Base-by-base conservation (phyloP, 2,888 invertebrate genomes). In the Amphipoea oculea region DNA sequence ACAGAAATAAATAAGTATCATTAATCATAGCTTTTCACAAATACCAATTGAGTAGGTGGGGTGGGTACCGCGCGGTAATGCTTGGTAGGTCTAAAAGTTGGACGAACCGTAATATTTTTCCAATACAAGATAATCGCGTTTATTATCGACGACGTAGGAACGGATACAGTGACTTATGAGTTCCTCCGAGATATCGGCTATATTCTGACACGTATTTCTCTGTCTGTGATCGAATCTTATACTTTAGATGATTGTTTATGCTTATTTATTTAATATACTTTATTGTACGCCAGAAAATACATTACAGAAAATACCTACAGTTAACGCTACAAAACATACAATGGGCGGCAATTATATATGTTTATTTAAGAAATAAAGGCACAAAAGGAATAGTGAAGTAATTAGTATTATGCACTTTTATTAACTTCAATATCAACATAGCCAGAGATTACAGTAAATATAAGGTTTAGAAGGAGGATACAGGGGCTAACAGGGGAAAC, bases 51-150 rank as follows among this genome's bases (percentile, higher is more conserved):
- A 42, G 29, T 48, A 36, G 29, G 20, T 20, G 51, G n/a, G n/a
- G n/a, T n/a, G n/a, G 14, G 36, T 36, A 36, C 36, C 36, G 36
- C 36, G 36, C 29, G 9, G 17, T 74, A 17, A 23, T 20, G 29
- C 12, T 51, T 69, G 23, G 23, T 74, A 11, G 3, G 17, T 57
- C 29, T 12, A 63, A 65, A 74, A 83, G 71, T 74, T 68, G 2
- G 40, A 23, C 29, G 60, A 69, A 11, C 67, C 7, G 23, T 51
- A 51, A 74, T 65, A 68, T 72, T 84, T 66, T 79, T 62, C 65
- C 12, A 51, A 70, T 72, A 73, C 11, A 62, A 57, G 36, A 71
- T 79, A 82, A 84, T 79, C 71, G 12, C 36, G 62, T 84, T 78
- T 65, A 69, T 72, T 78, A 83, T 67, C 76, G 23, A 62, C 76